phyloP scores from a whole-genome alignment of 35 echinoderm and acorn worm species.

The Acanthaster planci region DNA sequence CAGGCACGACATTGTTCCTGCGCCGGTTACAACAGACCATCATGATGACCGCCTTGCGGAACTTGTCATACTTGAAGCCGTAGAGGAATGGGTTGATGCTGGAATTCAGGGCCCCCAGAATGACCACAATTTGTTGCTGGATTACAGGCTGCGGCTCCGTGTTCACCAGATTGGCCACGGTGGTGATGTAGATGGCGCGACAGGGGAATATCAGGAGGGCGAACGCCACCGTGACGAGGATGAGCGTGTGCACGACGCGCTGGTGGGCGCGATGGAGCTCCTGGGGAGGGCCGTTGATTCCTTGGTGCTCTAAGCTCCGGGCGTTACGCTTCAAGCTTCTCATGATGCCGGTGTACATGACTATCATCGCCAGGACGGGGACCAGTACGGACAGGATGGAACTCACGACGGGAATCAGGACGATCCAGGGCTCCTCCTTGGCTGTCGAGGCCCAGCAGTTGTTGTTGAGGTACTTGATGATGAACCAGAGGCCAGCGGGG shows the following conservation, averaged over 20 bases:
- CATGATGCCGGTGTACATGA: background rate
- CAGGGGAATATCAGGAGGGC: background rate
- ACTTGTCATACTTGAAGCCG: constrained; percentile 21
- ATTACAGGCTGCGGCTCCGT: background rate
- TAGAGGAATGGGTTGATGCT: background rate
- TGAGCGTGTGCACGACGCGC: background rate
- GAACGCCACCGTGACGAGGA: background rate
- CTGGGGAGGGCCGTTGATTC: background rate
- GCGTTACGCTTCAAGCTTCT: background rate
- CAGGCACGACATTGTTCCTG: background rate
- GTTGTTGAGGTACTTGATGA: constrained; percentile 10
- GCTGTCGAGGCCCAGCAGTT: background rate
- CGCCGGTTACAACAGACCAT: constrained; percentile 5
- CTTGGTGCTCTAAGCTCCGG: background rate
- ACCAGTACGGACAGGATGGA: background rate
- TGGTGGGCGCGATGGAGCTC: constrained; percentile 7
- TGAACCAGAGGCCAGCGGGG: constrained; percentile 13
- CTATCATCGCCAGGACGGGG: background rate
- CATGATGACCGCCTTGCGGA: background rate
- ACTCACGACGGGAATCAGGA: background rate
- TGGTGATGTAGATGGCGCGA: background rate
- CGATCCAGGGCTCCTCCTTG: background rate
- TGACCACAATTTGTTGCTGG: background rate
- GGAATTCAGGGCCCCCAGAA: constrained; percentile 6
- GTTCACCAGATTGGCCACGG: background rate